Evolutionary conservation across 2,113 vertebrate species (phyloP).

Genomic region (Rhodinocichla rosea): DNA sequence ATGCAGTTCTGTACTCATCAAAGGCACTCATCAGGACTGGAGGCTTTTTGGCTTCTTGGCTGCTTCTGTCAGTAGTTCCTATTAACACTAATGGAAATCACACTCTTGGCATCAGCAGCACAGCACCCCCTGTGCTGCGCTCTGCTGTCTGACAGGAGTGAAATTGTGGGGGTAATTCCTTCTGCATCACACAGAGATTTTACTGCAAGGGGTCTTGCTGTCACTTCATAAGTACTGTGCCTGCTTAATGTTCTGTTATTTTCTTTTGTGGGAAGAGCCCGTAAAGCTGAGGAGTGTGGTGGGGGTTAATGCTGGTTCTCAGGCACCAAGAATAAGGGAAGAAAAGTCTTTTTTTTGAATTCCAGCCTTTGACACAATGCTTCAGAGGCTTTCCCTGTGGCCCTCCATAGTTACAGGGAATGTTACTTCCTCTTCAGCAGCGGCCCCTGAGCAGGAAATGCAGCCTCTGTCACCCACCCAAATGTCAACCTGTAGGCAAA

Average conservation of each 20-base stretch:
- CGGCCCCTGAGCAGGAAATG: not conserved
- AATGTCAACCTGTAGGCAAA: not conserved
- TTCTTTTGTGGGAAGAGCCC: not conserved
- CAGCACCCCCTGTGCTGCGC: not conserved
- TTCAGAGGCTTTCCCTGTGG: not conserved
- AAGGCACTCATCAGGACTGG: not conserved
- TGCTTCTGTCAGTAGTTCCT: slow-evolving; percentile 1
- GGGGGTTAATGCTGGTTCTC: not conserved
- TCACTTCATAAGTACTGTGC: not conserved
- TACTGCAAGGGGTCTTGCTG: not conserved
- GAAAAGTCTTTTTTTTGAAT: not conserved
- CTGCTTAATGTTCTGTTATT: not conserved
- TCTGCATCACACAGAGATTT: not conserved
- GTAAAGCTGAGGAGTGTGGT: not conserved
- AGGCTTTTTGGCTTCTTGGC: not conserved
- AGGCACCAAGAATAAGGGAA: not conserved
- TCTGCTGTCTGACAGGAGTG: not conserved
- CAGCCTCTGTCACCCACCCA: not conserved
- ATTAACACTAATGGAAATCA: slow-evolving; percentile 36
- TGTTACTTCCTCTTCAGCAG: not conserved
- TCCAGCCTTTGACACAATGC: not conserved
- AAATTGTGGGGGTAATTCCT: slow-evolving; percentile 5
- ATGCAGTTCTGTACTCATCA: not conserved
- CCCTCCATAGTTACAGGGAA: not conserved
- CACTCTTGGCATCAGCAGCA: not conserved